Conservation (phyloP, 2,888 invertebrate species). For the Zelleria hepariella region DNA sequence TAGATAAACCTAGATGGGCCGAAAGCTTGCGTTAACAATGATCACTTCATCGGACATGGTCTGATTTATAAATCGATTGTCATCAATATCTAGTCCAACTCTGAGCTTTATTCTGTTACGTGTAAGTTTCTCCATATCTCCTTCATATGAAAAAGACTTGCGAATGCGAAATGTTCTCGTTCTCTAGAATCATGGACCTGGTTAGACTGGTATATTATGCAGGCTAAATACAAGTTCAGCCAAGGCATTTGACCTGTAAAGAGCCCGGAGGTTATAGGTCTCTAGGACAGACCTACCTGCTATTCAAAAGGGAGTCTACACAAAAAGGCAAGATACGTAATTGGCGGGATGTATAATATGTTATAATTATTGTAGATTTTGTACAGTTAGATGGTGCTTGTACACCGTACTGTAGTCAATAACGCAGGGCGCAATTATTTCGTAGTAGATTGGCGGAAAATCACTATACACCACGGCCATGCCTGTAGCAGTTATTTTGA, state of each 20-base stretch:
- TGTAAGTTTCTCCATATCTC: neutral
- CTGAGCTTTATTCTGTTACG: too few species aligned
- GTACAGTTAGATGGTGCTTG: neutral
- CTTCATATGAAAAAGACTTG: neutral
- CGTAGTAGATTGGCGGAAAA: conserved; percentile 19
- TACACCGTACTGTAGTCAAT: neutral
- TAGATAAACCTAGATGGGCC: neutral
- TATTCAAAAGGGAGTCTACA: neutral
- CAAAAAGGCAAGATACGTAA: neutral
- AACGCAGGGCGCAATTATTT: conserved; percentile 21
- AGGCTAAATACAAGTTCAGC: neutral
- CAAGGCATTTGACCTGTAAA: neutral
- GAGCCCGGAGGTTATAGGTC: neutral
- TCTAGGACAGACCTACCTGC: neutral
- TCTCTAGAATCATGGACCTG: neutral
- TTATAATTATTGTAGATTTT: too few species aligned
- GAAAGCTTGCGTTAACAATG: neutral
- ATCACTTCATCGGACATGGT: neutral
- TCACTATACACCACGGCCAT: conserved; percentile 31
- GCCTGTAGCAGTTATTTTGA: conserved; percentile 41
- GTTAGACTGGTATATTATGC: neutral
- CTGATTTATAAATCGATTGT: neutral
- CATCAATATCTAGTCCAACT: too few species aligned
- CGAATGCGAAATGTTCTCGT: neutral
- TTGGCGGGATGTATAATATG: too few species aligned